Conservation (phyloP, 2,113 vertebrate genomes). For the Malaclemys terrapin region DNA sequence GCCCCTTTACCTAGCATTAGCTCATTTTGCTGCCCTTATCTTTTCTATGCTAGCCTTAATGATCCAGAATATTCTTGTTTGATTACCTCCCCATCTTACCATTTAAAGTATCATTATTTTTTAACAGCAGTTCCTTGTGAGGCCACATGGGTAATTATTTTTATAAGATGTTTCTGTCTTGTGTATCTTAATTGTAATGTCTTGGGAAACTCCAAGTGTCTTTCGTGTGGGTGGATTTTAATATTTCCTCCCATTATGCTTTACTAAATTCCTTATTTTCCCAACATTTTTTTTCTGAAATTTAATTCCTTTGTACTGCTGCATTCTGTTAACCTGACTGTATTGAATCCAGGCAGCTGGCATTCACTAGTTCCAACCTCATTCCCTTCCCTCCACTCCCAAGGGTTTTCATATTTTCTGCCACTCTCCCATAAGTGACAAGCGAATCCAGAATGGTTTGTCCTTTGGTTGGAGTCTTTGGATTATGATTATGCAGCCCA, state of each 20-base stretch:
- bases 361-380: slow-evolving; percentile 29
- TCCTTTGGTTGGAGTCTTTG: slow-evolving; percentile 13
- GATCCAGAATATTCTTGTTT: not conserved
- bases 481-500: not conserved
- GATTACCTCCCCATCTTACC: rapidly evolving
- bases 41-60: not conserved
- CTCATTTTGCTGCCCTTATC: not conserved
- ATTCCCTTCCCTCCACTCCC: not conserved
- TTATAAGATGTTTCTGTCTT: not conserved
- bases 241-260: slow-evolving; percentile 34
- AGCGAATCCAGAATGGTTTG: slow-evolving; percentile 3
- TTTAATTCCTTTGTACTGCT: slow-evolving; percentile 41
- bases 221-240: slow-evolving; percentile 1
- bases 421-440: slow-evolving; percentile 1
- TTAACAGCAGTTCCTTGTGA: not conserved
- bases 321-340: slow-evolving; percentile 31
- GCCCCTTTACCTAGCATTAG: not conserved
- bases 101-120: not conserved
- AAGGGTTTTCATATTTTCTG: not conserved
- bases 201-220: not conserved
- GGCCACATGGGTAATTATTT: not conserved
- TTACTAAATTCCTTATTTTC: slow-evolving; percentile 44
- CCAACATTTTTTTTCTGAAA: slow-evolving; percentile 55
- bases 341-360: slow-evolving; percentile 15
- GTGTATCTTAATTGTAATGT: slow-evolving; percentile 19